Evolutionary conservation across 1,140 invertebrate species (phyloP), one percentile per base, ranked within the genome.

Genomic region (Delia radicum): DNA sequence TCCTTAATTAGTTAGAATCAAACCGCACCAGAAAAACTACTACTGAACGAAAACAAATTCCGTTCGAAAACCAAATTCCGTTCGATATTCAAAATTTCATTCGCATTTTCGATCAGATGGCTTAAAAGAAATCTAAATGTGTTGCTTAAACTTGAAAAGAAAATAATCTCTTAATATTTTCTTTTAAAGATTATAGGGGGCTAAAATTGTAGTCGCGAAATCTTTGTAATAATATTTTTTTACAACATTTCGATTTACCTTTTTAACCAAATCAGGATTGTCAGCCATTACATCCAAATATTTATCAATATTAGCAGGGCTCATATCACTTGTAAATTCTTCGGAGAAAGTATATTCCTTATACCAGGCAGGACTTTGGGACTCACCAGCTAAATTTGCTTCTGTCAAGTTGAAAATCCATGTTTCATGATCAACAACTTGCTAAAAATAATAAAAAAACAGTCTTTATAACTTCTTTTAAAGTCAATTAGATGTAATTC

Each of bases 341-440:
- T 78, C n/a, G 3, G 78, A 90, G 76, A 94, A 92, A 7, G 90
- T 89, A 80, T 94, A 94, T 7, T 92, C 88, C 81, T 90, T 87
- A 67, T 88, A 90, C 93, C 93, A 94, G 26, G 87, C 80, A 0
- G 92, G 92, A 65, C 81, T 79, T 75, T 86, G 73, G 8, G 87
- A 24, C 0, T 79, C 78, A 0, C 89, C 87, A 1, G 84, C 84
- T n/a, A 88, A 75, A 82, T 96, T 96, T 0, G 94, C 94, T 84
- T 90, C 87, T 0, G 92, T 94, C 1, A 96, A 79, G 83, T 96
- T 94, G 79, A 93, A 91, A 2, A 91, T 91, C 87, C 91, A 96
- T 15, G 92, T 94, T 5, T 92, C 88, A 61, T 91, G 90, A 81
- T 95, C 91, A 29, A 90, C 77, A 1, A 94, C 89, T 79, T 87